phyloP scores from a whole-genome alignment of 2,113 vertebrate species.

The Thinocorus orbignyianus region DNA sequence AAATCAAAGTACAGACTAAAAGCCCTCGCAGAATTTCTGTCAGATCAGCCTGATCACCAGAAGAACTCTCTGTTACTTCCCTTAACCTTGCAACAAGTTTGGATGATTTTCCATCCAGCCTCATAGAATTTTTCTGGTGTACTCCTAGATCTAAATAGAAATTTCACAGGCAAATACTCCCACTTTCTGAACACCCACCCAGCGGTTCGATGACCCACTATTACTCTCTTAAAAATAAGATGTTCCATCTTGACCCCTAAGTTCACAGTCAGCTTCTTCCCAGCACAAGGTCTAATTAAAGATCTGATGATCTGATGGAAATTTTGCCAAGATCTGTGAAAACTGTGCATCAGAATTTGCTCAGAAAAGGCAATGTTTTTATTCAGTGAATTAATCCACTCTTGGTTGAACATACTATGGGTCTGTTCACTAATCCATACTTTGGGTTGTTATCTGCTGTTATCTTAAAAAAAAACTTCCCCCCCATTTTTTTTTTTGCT shows the following conservation, averaged over 20 bases:
- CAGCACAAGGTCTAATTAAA: conserved; percentile 12
- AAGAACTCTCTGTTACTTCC: neutral
- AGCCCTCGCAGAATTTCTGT: neutral
- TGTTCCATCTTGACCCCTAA: neutral
- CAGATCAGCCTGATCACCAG: neutral
- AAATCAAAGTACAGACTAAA: neutral
- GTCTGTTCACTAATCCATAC: neutral
- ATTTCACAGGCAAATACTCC: neutral
- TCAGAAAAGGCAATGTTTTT: neutral
- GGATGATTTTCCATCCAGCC: neutral
- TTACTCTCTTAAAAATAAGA: neutral
- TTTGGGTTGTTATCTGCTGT: neutral
- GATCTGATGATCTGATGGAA: neutral
- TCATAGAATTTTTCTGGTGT: neutral
- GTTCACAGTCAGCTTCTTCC: neutral
- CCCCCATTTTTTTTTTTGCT: neutral
- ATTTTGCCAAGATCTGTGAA: neutral
- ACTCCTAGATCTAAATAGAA: neutral
- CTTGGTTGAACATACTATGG: neutral
- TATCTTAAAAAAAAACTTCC: neutral
- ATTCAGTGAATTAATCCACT: neutral
- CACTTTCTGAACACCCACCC: neutral
- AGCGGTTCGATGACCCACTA: neutral
- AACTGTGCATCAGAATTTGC: neutral
- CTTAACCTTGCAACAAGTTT: neutral